Evolutionary conservation across 2,113 vertebrate species (phyloP).

Genomic region (Cairina moschata): DNA sequence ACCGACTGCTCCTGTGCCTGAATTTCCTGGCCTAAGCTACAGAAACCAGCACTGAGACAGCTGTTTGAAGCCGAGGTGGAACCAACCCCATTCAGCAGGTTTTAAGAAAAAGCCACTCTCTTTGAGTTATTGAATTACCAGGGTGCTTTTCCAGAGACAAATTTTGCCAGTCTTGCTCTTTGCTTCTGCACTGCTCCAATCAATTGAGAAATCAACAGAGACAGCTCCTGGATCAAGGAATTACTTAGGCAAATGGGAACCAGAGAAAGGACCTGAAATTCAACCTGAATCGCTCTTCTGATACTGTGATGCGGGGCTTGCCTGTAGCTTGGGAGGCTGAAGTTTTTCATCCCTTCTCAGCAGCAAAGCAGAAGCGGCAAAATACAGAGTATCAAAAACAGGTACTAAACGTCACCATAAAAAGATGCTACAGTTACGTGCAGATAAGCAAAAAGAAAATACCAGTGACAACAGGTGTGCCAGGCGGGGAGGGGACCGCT

Average conservation of each 20-base stretch:
- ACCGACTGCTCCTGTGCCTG: neutral
- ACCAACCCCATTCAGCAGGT: neutral
- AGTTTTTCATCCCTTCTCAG: neutral
- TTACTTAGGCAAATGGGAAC: constrained; percentile 1
- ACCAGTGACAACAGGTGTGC: neutral
- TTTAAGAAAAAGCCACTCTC: neutral
- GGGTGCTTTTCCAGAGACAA: neutral
- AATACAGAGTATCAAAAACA: neutral
- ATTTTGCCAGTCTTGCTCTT: neutral
- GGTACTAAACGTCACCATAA: neutral
- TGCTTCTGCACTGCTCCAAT: neutral
- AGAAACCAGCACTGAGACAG: fast-evolving
- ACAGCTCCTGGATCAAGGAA: neutral
- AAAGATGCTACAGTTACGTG: neutral
- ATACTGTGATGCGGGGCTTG: constrained; percentile 7
- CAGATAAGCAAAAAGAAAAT: constrained; percentile 44
- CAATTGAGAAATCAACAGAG: neutral
- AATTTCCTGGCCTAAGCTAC: neutral
- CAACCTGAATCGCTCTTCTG: neutral
- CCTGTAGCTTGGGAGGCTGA: neutral
- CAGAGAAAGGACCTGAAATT: neutral
- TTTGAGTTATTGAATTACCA: neutral
- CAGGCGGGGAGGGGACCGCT: neutral
- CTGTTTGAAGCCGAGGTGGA: neutral
- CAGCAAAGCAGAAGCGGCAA: neutral